Evolutionary conservation across 2,888 invertebrate species (phyloP), one percentile per base, ranked within the genome.

Genomic region (Cheilosia urbana): DNA sequence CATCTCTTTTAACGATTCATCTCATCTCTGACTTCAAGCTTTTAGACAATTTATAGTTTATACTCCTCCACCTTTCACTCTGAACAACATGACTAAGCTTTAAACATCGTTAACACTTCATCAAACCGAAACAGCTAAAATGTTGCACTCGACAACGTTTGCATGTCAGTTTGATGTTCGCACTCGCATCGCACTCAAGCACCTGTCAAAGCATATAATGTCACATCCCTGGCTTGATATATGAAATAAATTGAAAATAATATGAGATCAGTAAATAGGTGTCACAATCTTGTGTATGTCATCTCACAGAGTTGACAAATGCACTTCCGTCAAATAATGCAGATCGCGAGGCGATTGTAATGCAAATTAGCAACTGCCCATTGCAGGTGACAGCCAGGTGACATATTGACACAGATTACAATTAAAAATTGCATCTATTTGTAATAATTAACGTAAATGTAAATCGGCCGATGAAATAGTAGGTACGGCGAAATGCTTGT

Each of bases 191-290:
- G 53, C 24, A 51, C 42, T 30, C 37, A 55, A 69, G 51, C 49
- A 65, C 40, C 63, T 79, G 79, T 72, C 79, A 72, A 2, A 65
- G 45, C 51, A 51, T 58, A 79, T 72, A 58, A 65, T 51, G 78
- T 78, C 63, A 71, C 47, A 30, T 62, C 60, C 11, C 1, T 15
- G 30, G 2, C 2, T 13, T 24, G 51, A 34, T 66, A 65, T 13
- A 72, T 79, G 17, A 63, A 57, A 58, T 49, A 42, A 79, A 79
- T 79, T 72, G n/a, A 72, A 72, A 27, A 45, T 24, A 21, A 60
- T 72, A 79, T 60, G 72, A 58, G 58, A 60, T 60, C 79, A 71
- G 49, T 72, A 49, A 65, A 57, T 78, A 71, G 79, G 53, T 79
- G 58, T 79, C 49, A 51, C 58, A 66, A 69, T 58, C 65, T n/a